A percentile compares a stretch with the other conserved stretches of the same genome.
These are phyloP conservation scores for Ceraclea dissimilis DNA, from an alignment of 2,888 invertebrate species.

Conservation along the genomic window DNA sequence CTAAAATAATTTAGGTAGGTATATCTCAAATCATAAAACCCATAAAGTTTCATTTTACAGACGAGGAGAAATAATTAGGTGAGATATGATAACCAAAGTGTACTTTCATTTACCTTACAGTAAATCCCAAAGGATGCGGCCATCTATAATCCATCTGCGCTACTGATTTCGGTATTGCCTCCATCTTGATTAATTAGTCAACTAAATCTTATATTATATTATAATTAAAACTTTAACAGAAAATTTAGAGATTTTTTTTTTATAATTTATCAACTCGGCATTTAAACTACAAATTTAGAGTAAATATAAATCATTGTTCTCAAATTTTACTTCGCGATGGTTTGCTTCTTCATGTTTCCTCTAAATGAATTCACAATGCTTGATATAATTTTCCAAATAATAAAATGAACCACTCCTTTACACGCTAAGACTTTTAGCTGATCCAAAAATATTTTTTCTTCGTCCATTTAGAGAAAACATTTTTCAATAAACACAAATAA, in stretches of 20 bases:
- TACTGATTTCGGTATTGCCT: constrained; percentile 37
- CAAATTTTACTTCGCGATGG: too few species aligned
- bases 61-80: too few species aligned
- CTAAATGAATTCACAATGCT: constrained; percentile 31
- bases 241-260: too few species aligned
- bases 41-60: too few species aligned
- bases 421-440: constrained; percentile 42
- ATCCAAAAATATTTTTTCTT: background rate
- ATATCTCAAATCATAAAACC: too few species aligned
- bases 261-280: too few species aligned
- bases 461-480: background rate
- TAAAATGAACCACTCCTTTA: constrained; percentile 47
- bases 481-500: background rate
- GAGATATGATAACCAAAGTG: too few species aligned
- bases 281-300: too few species aligned
- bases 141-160: constrained; percentile 49
- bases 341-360: background rate
- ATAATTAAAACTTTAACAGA: too few species aligned
- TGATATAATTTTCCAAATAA: constrained; percentile 46
- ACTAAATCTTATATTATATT: too few species aligned
- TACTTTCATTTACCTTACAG: constrained; percentile 51
- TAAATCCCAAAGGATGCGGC: constrained; percentile 52
- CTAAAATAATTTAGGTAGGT: too few species aligned
- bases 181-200: background rate
- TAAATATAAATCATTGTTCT: too few species aligned